Percentiles rank a stretch among this genome's conserved stretches.
Evolutionary conservation across 2,888 invertebrate genomes (phyloP).

Genomic region (Plebejus argus): DNA sequence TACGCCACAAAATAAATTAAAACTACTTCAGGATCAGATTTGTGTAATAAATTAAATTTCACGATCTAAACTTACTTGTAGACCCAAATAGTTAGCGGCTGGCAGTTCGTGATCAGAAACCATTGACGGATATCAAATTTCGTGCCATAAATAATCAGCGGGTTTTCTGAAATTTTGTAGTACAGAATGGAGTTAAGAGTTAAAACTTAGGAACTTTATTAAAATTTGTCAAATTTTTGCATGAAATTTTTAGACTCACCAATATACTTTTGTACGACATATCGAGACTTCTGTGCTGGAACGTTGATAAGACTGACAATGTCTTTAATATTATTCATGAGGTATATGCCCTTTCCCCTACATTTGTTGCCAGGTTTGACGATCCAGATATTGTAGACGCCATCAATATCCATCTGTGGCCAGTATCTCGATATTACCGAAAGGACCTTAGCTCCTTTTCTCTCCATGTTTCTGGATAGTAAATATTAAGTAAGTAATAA

Average conservation of each 20-base stretch:
- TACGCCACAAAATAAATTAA: background rate
- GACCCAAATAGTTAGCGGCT: slow-evolving; percentile 95
- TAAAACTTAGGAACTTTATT: background rate
- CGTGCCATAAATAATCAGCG: slow-evolving; percentile 92
- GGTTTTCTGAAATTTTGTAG: slow-evolving; percentile 85
- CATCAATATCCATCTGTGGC: slow-evolving; percentile 93
- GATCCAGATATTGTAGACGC: slow-evolving; percentile 95
- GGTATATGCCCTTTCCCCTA: slow-evolving; percentile 92
- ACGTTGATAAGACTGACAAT: slow-evolving; percentile 88
- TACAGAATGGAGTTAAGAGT: background rate
- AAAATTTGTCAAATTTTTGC: slow-evolving; percentile 4
- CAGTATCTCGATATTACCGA: slow-evolving; percentile 85
- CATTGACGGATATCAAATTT: slow-evolving; percentile 98
- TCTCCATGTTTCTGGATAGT: slow-evolving; percentile 65
- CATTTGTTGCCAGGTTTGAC: slow-evolving; percentile 97
- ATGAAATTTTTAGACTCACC: slow-evolving; percentile 75
- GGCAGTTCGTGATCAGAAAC: slow-evolving; percentile 95
- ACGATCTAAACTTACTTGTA: slow-evolving; percentile 84
- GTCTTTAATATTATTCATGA: slow-evolving; percentile 92
- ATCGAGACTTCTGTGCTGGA: slow-evolving; percentile 86
- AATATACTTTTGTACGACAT: slow-evolving; percentile 97
- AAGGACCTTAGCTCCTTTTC: slow-evolving; percentile 82
- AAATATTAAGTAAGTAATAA: background rate
- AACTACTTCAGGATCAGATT: slow-evolving; percentile 17
- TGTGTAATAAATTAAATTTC: background rate